Percentiles rank a stretch among this genome's conserved stretches.
Conservation (phyloP, 2,888 invertebrate genomes). For the Saturnia japonica region DNA sequence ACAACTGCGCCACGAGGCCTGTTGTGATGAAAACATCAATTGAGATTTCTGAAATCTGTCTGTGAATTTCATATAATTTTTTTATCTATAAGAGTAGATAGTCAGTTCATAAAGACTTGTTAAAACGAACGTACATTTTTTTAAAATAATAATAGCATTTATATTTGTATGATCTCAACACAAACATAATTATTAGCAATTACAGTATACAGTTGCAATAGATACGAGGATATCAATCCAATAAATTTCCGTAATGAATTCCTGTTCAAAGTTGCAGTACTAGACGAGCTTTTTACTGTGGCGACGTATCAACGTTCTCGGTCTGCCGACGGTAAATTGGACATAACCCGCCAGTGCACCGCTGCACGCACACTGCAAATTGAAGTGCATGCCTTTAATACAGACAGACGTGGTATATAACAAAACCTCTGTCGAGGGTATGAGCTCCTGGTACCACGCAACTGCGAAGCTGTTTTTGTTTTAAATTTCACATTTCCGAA, state of each 20-base stretch:
- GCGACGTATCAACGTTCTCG: constrained; percentile 15
- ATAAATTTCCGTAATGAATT: not conserved
- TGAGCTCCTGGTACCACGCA: constrained; percentile 8
- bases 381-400: constrained; percentile 18
- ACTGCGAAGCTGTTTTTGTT: not conserved
- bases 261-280: constrained; percentile 1
- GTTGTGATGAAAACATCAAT: too few species aligned
- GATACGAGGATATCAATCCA: not conserved
- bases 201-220: not conserved
- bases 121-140: too few species aligned
- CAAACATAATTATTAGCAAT: not conserved
- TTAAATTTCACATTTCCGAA: not conserved
- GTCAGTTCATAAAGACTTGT: too few species aligned
- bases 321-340: constrained; percentile 20
- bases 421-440: constrained; percentile 4
- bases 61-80: too few species aligned
- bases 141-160: too few species aligned
- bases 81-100: too few species aligned
- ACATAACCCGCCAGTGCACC: constrained; percentile 15
- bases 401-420: constrained; percentile 4
- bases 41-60: too few species aligned
- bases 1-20: too few species aligned
- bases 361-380: constrained; percentile 21
- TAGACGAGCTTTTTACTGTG: constrained; percentile 5
- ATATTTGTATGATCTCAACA: not conserved